Evolutionary conservation across 2,797 vertebrate genomes (phyloP).

Genomic region (Knipowitschia caucasica): DNA sequence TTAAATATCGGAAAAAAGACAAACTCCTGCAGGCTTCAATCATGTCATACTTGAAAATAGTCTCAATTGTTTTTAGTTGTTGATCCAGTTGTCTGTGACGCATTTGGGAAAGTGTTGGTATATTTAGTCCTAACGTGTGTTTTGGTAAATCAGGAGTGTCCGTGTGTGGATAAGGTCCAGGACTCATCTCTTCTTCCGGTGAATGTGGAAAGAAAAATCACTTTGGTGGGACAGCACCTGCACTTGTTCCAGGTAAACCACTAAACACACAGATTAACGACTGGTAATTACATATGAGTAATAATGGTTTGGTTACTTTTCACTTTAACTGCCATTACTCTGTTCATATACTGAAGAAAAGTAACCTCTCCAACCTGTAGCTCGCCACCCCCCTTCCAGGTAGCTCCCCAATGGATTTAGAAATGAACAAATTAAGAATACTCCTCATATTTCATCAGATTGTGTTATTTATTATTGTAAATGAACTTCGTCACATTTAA

Average conservation of each 20-base stretch:
- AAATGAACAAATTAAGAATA: too few species aligned
- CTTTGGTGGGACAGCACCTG: slow-evolving; percentile 85
- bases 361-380: not conserved
- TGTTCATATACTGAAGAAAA: not conserved
- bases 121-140: slow-evolving; percentile 1
- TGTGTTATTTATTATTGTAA: too few species aligned
- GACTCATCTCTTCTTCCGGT: slow-evolving; percentile 85
- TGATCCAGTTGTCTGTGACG: too few species aligned
- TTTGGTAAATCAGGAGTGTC: slow-evolving; percentile 77
- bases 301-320: too few species aligned
- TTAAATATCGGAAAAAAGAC: not conserved
- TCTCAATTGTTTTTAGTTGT: not conserved
- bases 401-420: too few species aligned
- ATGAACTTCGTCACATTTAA: too few species aligned
- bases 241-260: slow-evolving; percentile 84
- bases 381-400: not conserved
- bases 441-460: too few species aligned
- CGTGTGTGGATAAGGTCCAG: slow-evolving; percentile 86
- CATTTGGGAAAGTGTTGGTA: too few species aligned
- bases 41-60: not conserved
- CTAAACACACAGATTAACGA: too few species aligned
- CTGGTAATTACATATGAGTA: too few species aligned
- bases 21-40: not conserved
- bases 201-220: slow-evolving; percentile 83
- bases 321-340: too few species aligned